Evolutionary conservation across 2,888 invertebrate genomes (phyloP), one percentile per base, ranked within the genome.

Genomic region (Oxytorus armatus): DNA sequence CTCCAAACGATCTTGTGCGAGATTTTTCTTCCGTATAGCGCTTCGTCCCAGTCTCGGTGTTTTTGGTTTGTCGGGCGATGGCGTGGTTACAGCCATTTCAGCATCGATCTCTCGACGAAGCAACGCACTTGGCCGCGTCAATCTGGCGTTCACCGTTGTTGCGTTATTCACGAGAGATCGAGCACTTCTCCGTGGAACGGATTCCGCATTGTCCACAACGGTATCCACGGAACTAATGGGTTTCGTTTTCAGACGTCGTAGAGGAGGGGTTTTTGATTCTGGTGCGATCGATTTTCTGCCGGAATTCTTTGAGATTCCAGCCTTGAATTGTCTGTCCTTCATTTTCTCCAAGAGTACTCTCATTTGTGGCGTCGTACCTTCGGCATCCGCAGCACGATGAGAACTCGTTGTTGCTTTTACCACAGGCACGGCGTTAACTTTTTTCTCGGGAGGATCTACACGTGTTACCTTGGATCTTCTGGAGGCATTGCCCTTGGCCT

Each of bases 331-430:
- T 11, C 65, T 18, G 0, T 72, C 53, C 16, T 86, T 59, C 3
- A 86, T 65, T 75, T 85, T 88, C 25, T 86, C 83, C 57, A 79
- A 42, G 21, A 87, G 11, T 11, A 73, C 72, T 57, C 69, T 74
- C 88, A 88, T 89, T 65, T 88, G 87, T n/a, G 87, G 86, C 0
- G 88, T 88, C 69, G 83, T 7, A 25, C 23, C 72, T 47, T 61
- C 49, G 0, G 44, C 14, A 10, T 47, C 21, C 5, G 1, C 16
- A 7, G 8, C 7, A 0, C 10, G 0, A 0, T 1, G 8, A 5
- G 23, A 61, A 25, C 18, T 61, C 21, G 21, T 5, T 4, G 3
- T 10, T 16, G 66, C 29, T 18, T 29, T 63, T 36, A 25, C 42
- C 8, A 21, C 16, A 74, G 33, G 65, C 39, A 21, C 51, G 23